Evolutionary conservation across 2,888 invertebrate genomes (phyloP).

Genomic region (Strigamia transsilvanica): DNA sequence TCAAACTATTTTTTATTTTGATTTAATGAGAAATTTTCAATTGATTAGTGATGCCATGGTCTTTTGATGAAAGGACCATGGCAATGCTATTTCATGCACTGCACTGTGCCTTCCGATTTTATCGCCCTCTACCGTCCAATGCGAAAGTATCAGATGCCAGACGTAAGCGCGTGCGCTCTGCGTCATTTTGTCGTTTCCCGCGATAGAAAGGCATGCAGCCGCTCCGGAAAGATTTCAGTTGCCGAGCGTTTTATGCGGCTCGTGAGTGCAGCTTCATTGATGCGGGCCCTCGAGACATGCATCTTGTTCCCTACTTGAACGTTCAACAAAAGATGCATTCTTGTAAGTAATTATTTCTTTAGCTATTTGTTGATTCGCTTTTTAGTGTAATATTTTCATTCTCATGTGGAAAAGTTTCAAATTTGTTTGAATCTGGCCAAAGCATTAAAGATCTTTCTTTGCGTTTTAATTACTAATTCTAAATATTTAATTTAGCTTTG

Average conservation of each 20-base stretch:
- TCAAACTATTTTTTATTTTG: not conserved
- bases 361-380: not conserved
- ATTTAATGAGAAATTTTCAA: not conserved
- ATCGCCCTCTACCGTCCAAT: slow-evolving; percentile 9
- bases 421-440: not conserved
- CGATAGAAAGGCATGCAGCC: slow-evolving; percentile 7
- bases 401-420: not conserved
- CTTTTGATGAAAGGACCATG: too few relatives aligned
- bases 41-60: not conserved
- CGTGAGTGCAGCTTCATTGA: not conserved
- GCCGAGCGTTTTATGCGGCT: not conserved
- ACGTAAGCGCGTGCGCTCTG: slow-evolving; percentile 17
- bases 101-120: not conserved
- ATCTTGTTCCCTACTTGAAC: not conserved
- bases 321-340: not conserved
- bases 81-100: not conserved
- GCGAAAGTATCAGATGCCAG: not conserved
- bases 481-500: too few relatives aligned
- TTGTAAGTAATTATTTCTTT: not conserved
- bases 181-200: slow-evolving; percentile 24
- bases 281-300: not conserved
- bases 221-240: slow-evolving; percentile 11
- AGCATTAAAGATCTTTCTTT: too few relatives aligned
- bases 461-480: too few relatives aligned
- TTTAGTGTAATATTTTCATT: not conserved